Conservation (phyloP, 2,113 vertebrate genomes). For the Marmota flaviventris region DNA sequence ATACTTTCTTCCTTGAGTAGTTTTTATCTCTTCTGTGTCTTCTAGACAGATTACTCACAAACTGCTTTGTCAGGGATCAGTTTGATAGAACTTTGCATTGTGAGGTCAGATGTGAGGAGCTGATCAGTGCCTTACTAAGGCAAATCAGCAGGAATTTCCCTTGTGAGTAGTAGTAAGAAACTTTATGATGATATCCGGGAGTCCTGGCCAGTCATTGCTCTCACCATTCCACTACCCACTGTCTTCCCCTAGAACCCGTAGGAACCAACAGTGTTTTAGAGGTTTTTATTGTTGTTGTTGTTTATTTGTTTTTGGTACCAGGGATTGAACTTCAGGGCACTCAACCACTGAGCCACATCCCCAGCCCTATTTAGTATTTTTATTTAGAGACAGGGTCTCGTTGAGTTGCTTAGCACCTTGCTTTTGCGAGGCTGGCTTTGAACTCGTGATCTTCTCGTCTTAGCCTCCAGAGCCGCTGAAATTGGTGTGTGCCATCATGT, state of each 20-base stretch:
- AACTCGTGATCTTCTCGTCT: too few relatives aligned
- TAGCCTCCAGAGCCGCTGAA: too few relatives aligned
- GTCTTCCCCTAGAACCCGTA: neutral
- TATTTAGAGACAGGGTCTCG: too few relatives aligned
- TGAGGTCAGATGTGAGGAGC: conserved; percentile 22
- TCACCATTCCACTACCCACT: conserved; percentile 36
- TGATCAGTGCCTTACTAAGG: conserved; percentile 16
- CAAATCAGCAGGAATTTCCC: conserved; percentile 60
- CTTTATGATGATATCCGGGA: neutral
- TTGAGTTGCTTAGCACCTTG: too few relatives aligned
- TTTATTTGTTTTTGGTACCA: too few relatives aligned
- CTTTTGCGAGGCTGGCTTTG: too few relatives aligned
- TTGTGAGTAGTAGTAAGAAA: conserved; percentile 11
- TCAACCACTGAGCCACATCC: too few relatives aligned
- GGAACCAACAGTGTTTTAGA: neutral
- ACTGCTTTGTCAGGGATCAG: neutral
- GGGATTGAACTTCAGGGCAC: too few relatives aligned
- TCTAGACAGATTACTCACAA: conserved; percentile 24
- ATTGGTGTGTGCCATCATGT: neutral
- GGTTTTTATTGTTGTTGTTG: too few relatives aligned
- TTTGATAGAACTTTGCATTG: conserved; percentile 12
- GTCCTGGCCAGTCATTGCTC: neutral
- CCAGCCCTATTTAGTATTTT: too few relatives aligned
- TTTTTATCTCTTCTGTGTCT: neutral
- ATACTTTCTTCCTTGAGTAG: neutral